These are phyloP conservation scores for Drosophila lacteicornis DNA, from an alignment of 1,140 invertebrate genomes.

Conservation along the genomic window DNA sequence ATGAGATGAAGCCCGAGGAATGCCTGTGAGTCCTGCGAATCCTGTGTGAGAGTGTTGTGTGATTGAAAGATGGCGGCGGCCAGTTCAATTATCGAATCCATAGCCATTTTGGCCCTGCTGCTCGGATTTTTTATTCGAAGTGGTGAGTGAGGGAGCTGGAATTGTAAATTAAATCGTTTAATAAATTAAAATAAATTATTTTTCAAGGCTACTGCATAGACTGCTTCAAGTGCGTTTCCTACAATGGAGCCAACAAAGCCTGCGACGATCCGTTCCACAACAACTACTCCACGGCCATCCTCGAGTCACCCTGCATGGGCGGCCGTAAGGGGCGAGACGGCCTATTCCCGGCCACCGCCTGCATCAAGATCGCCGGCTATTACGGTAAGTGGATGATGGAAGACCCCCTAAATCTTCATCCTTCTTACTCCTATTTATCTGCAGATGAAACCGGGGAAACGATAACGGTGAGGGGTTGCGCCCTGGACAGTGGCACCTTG, in stretches of 20 bases:
- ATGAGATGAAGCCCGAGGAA: slow-evolving; percentile 51
- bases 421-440: not conserved
- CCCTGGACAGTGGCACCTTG: slow-evolving; percentile 95
- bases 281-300: slow-evolving; percentile 92
- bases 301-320: slow-evolving; percentile 96
- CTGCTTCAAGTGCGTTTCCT: slow-evolving; percentile 98
- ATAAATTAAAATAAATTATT: not conserved
- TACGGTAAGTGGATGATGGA: slow-evolving; percentile 88
- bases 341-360: slow-evolving; percentile 97
- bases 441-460: slow-evolving; percentile 91
- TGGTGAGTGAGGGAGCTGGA: slow-evolving; percentile 41
- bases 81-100: slow-evolving; percentile 66
- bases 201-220: slow-evolving; percentile 90
- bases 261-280: slow-evolving; percentile 99
- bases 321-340: slow-evolving; percentile 96
- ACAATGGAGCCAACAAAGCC: slow-evolving; percentile 93
- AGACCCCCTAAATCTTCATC: slow-evolving; percentile 2
- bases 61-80: slow-evolving; percentile 46
- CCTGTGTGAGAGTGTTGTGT: slow-evolving; percentile 14
- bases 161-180: not conserved
- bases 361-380: slow-evolving; percentile 96
- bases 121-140: slow-evolving; percentile 63
- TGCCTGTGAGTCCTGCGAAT: slow-evolving; percentile 41
- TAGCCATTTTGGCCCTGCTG: slow-evolving; percentile 57
- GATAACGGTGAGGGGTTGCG: slow-evolving; percentile 94